phyloP scores from a whole-genome alignment of 2,113 vertebrate species.

The Himantopus leucocephalus region DNA sequence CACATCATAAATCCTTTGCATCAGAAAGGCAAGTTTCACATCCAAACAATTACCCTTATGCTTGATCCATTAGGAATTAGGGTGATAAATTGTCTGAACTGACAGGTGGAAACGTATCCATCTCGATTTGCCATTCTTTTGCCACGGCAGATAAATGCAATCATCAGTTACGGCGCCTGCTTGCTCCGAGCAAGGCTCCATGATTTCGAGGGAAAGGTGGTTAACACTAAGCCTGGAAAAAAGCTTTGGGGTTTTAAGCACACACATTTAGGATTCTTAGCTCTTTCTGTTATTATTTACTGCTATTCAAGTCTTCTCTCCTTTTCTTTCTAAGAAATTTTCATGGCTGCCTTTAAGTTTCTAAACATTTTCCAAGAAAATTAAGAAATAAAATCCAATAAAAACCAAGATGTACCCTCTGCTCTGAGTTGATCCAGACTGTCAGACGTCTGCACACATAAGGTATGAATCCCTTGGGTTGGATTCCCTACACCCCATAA shows the following conservation, averaged over 20 bases:
- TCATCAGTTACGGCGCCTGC: neutral
- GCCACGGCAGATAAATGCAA: neutral
- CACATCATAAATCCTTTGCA: neutral
- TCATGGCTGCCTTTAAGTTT: neutral
- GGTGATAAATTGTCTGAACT: neutral
- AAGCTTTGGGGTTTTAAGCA: neutral
- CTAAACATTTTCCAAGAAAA: neutral
- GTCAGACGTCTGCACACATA: neutral
- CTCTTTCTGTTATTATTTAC: neutral
- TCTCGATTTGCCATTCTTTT: neutral
- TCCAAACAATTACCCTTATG: neutral
- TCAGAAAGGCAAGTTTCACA: slow-evolving; percentile 8
- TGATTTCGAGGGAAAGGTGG: neutral
- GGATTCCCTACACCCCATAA: neutral
- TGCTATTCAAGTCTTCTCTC: neutral
- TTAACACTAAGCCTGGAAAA: neutral
- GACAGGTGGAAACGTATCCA: neutral
- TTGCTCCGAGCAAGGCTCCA: neutral
- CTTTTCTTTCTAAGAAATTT: neutral
- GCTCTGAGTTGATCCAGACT: neutral
- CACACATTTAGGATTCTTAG: neutral
- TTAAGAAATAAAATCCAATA: neutral
- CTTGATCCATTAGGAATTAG: neutral
- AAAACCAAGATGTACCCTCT: neutral
- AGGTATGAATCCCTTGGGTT: neutral